A percentile compares a stretch with the other conserved stretches of the same genome.
These are phyloP conservation scores for Cotesia congregata DNA, from an alignment of 2,888 invertebrate species.

Conservation along the genomic window DNA sequence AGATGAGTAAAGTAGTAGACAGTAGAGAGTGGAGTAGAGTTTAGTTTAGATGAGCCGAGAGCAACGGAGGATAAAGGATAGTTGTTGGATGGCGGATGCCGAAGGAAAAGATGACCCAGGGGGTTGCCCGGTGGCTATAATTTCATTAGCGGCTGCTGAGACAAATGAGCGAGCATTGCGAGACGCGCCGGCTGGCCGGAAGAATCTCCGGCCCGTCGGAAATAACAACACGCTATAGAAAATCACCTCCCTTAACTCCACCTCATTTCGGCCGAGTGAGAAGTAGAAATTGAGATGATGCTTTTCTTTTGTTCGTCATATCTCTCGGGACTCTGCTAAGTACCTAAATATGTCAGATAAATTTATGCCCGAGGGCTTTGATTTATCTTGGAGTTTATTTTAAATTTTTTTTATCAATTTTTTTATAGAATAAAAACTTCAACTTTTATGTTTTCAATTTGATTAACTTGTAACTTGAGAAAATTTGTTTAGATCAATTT, in stretches of 20 bases:
- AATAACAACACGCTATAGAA: slow-evolving; percentile 47
- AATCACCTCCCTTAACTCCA: background rate
- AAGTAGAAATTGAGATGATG: slow-evolving; percentile 18
- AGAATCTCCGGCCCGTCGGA: slow-evolving; percentile 59
- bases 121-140: slow-evolving; percentile 69
- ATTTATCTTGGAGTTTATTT: slow-evolving; percentile 2
- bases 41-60: slow-evolving; percentile 25
- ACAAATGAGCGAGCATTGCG: slow-evolving; percentile 73
- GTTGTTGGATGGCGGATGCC: slow-evolving; percentile 36
- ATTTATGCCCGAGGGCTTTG: slow-evolving; percentile 38
- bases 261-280: background rate
- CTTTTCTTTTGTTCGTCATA: slow-evolving; percentile 9
- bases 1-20: slow-evolving; percentile 30
- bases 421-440: background rate
- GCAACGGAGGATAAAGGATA: slow-evolving; percentile 36
- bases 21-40: slow-evolving; percentile 40
- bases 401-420: background rate
- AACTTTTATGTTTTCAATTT: too few relatives aligned
- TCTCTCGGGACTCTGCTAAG: slow-evolving; percentile 36
- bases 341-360: slow-evolving; percentile 43
- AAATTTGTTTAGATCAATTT: too few relatives aligned
- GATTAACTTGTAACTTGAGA: too few relatives aligned
- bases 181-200: slow-evolving; percentile 67
- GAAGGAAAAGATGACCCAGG: slow-evolving; percentile 60
- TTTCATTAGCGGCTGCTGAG: slow-evolving; percentile 73